Conservation (phyloP, 23 tunicate genomes). For the Halocynthia roretzi region DNA sequence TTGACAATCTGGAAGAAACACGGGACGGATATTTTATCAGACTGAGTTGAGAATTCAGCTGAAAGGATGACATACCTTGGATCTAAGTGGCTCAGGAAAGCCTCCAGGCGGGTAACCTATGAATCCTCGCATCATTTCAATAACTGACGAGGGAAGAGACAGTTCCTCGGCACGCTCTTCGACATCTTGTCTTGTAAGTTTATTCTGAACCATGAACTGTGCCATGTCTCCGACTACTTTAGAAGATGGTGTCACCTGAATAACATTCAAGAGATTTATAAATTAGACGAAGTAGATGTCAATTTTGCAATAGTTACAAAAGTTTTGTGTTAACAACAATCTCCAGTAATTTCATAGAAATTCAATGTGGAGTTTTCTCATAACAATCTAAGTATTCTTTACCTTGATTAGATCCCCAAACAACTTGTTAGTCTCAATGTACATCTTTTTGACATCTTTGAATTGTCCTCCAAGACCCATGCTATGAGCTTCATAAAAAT, state of each 20-base stretch:
- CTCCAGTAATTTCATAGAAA: background rate
- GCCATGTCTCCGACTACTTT: conserved; percentile 99
- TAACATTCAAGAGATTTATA: background rate
- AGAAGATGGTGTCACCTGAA: conserved; percentile 97
- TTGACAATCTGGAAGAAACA: conserved; percentile 50
- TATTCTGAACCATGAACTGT: conserved; percentile 98
- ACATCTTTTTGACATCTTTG: conserved; percentile 75
- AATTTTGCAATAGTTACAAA: no score
- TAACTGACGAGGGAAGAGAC: conserved; percentile 90
- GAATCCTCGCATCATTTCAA: conserved; percentile 97
- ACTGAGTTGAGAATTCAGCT: background rate
- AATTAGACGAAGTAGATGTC: no score
- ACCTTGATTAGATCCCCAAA: conserved; percentile 96
- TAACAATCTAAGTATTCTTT: background rate
- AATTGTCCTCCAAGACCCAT: conserved; percentile 98
- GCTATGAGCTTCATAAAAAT: conserved; percentile 62
- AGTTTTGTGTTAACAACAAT: background rate
- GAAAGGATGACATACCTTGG: conserved; percentile 32
- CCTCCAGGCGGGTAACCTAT: conserved; percentile 99
- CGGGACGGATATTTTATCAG: background rate
- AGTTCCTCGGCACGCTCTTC: conserved; percentile 74
- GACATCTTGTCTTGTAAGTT: conserved; percentile 71
- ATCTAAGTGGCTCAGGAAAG: conserved; percentile 83
- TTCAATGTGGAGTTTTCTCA: background rate
- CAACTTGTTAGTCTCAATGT: conserved; percentile 87